Conservation (phyloP, 1,140 invertebrate genomes). For the Scylla paramamosain region DNA sequence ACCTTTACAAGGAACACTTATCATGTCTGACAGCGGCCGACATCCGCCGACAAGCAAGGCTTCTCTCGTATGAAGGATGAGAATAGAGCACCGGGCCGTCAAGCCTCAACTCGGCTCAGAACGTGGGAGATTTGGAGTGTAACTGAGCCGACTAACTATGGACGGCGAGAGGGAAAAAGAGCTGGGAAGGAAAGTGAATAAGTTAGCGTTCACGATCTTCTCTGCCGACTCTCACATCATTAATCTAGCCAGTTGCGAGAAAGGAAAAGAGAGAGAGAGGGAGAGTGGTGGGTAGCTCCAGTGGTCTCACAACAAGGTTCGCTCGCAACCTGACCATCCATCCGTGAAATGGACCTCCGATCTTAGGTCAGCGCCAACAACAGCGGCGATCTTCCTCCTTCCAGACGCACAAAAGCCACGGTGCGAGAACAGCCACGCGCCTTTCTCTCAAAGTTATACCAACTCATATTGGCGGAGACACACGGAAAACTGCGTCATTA, state of each 20-base stretch:
- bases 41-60: too few species aligned
- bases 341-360: background rate
- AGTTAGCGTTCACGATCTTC: background rate
- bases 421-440: background rate
- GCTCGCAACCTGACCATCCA: background rate
- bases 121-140: background rate
- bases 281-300: background rate
- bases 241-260: background rate
- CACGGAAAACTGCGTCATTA: background rate
- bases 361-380: background rate
- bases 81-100: background rate
- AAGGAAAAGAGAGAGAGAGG: background rate
- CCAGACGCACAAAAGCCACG: background rate
- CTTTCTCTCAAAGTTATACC: too few species aligned
- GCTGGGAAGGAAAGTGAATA: background rate
- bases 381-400: background rate
- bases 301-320: background rate
- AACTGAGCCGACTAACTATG: background rate
- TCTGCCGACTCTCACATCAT: background rate
- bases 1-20: too few species aligned
- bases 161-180: background rate
- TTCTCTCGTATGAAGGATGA: too few species aligned
- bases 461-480: too few species aligned
- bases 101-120: background rate
- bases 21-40: too few species aligned